Conservation (phyloP, 2,113 vertebrate genomes). For the Hassar affinis region DNA sequence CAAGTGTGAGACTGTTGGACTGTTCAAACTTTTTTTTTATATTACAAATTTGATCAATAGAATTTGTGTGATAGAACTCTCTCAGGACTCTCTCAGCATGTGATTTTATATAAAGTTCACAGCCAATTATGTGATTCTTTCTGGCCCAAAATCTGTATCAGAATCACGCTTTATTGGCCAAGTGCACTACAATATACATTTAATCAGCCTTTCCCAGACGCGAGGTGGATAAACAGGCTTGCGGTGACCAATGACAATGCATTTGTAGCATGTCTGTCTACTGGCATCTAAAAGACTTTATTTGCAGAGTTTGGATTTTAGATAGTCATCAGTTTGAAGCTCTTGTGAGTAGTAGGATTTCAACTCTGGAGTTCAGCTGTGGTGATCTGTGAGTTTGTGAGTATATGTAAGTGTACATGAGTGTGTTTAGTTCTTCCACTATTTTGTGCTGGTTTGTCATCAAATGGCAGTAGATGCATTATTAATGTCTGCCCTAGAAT, state of each 20-base stretch:
- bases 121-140: not conserved
- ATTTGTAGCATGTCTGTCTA: too few relatives aligned
- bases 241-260: not conserved
- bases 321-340: not conserved
- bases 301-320: not conserved
- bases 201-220: not conserved
- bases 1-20: not conserved
- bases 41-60: not conserved
- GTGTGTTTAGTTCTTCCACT: not conserved
- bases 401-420: not conserved
- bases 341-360: too few relatives aligned
- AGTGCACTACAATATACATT: not conserved
- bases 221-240: not conserved
- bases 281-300: not conserved
- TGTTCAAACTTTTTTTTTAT: not conserved
- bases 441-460: not conserved
- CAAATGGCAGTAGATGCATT: not conserved
- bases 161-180: not conserved
- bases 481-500: not conserved
- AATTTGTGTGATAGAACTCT: not conserved
- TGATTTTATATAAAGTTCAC: not conserved
- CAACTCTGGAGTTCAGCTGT: not conserved
- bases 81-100: not conserved
- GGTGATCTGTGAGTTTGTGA: not conserved
- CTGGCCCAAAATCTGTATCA: not conserved